A percentile compares a stretch with the other conserved stretches of the same genome.
Conservation (phyloP, 2,888 invertebrate species). For the Harpalus rubripes region DNA sequence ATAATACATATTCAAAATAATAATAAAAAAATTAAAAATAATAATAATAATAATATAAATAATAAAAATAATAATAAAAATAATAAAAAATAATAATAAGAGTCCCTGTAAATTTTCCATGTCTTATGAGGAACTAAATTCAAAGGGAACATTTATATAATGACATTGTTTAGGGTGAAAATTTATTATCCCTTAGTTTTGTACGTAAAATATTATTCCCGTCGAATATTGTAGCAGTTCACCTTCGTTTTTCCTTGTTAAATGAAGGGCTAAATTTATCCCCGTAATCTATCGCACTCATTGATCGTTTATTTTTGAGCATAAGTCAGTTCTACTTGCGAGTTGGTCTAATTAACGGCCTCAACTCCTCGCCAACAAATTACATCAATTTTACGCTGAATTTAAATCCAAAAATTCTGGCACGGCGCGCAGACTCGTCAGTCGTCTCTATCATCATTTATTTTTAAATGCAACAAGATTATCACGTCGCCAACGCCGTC, state of each 20-base stretch:
- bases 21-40: too few species aligned
- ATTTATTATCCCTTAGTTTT: not conserved
- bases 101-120: too few species aligned
- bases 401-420: constrained; percentile 21
- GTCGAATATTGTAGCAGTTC: not conserved
- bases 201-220: not conserved
- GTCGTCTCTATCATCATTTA: constrained; percentile 9
- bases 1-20: too few species aligned
- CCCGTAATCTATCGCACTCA: constrained; percentile 12
- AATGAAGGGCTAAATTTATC: constrained; percentile 17
- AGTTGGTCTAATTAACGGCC: constrained; percentile 22
- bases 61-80: too few species aligned
- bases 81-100: too few species aligned
- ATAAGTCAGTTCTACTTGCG: constrained; percentile 32
- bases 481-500: constrained; percentile 11
- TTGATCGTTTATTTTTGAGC: constrained; percentile 37
- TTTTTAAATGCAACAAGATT: constrained; percentile 31
- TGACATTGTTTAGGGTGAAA: not conserved
- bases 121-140: too few species aligned
- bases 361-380: constrained; percentile 39
- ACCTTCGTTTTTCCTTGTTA: not conserved
- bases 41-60: too few species aligned
- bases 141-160: not conserved
- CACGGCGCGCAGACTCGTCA: not conserved
- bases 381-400: constrained; percentile 32